Percentiles rank a stretch among this genome's conserved stretches.
These are phyloP conservation scores for Microcebus tavaratra DNA, from an alignment of 2,113 vertebrate genomes.

Conservation along the genomic window DNA sequence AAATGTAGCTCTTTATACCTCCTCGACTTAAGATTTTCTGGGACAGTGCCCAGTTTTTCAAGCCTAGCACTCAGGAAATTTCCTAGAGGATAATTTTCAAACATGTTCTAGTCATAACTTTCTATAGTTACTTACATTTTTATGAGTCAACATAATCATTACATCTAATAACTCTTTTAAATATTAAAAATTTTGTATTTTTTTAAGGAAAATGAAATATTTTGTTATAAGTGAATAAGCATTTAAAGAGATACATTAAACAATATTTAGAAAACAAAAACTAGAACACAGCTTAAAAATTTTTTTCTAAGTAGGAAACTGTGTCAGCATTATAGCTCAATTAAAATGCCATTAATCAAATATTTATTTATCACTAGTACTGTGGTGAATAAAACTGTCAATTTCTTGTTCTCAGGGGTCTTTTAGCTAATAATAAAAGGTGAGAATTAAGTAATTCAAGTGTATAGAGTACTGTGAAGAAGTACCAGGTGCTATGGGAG, in stretches of 20 bases:
- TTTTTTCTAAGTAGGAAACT: not conserved
- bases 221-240: constrained; percentile 21
- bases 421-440: not conserved
- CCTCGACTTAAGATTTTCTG: not conserved
- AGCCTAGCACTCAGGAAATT: not conserved
- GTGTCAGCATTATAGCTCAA: not conserved
- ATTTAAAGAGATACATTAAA: constrained; percentile 34
- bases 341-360: not conserved
- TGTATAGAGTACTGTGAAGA: not conserved
- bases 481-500: not conserved
- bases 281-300: not conserved
- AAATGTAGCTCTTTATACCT: not conserved
- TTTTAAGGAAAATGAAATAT: not conserved
- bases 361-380: not conserved
- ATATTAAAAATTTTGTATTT: constrained; percentile 19
- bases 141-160: constrained; percentile 2
- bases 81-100: constrained; percentile 30
- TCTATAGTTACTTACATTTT: constrained; percentile 26
- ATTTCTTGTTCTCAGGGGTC: not conserved
- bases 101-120: not conserved
- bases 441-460: not conserved
- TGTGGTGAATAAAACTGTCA: not conserved
- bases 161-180: constrained; percentile 6
- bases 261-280: constrained; percentile 42
- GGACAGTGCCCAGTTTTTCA: not conserved